Evolutionary conservation across 2,113 vertebrate species (phyloP).

Genomic region (Cololabis saira): DNA sequence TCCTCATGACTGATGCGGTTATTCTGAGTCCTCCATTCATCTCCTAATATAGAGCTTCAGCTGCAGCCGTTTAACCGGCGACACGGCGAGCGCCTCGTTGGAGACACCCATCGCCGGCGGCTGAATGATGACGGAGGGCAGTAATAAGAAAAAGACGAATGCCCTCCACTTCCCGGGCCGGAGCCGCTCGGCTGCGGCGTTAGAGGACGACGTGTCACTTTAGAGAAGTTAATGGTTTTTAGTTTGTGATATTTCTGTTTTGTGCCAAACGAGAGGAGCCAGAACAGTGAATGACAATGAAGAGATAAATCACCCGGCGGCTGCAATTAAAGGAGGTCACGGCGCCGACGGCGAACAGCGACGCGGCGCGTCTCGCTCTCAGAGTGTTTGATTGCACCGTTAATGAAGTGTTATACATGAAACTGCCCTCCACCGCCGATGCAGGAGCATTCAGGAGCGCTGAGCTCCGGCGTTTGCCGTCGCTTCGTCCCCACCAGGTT

Average conservation of each 20-base stretch:
- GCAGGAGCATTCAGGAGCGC: too few relatives aligned
- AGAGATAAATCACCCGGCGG: not conserved
- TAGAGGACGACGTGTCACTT: conserved; percentile 33
- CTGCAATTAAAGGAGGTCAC: not conserved
- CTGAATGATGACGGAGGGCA: conserved; percentile 37
- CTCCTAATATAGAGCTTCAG: conserved; percentile 68
- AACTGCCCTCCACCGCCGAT: too few relatives aligned
- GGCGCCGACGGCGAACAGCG: not conserved
- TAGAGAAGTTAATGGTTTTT: conserved; percentile 18
- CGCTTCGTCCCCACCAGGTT: too few relatives aligned
- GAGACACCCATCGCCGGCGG: not conserved
- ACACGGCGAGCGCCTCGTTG: conserved; percentile 37
- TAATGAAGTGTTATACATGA: too few relatives aligned
- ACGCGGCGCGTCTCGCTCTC: not conserved
- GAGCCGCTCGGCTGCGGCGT: conserved; percentile 4
- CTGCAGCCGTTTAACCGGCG: conserved; percentile 33
- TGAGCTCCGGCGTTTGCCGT: too few relatives aligned
- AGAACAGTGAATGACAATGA: conserved; percentile 2
- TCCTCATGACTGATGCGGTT: conserved; percentile 60
- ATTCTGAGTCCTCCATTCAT: conserved; percentile 62
- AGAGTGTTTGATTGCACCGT: not conserved
- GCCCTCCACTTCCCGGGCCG: not conserved
- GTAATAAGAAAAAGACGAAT: conserved; percentile 61
- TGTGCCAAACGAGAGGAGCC: not conserved
- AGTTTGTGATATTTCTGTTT: conserved; percentile 29